These are phyloP conservation scores for Acanthiza pusilla DNA, from an alignment of 2,797 vertebrate species.

Conservation along the genomic window DNA sequence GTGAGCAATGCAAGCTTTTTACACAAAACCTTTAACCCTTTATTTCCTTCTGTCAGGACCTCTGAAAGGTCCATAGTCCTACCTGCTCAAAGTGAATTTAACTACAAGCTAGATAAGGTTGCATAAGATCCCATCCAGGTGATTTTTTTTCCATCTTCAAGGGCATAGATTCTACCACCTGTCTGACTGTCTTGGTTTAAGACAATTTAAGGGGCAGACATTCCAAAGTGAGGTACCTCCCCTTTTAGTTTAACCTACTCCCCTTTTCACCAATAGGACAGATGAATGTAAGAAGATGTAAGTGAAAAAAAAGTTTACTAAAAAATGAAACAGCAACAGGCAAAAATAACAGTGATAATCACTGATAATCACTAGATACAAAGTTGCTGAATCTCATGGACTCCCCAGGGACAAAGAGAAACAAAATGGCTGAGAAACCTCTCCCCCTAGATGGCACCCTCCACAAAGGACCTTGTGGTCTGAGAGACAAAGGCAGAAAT, in stretches of 20 bases:
- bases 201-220: neutral
- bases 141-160: neutral
- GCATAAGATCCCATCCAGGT: neutral
- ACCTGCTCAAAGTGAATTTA: neutral
- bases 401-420: neutral
- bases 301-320: neutral
- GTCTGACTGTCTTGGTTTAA: neutral
- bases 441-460: neutral
- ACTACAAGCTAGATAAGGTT: neutral
- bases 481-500: neutral
- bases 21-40: too few species aligned
- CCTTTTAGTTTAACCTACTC: neutral
- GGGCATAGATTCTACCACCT: neutral
- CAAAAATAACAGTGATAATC: neutral
- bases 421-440: neutral
- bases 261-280: neutral
- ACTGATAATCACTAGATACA: neutral
- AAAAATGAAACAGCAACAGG: neutral
- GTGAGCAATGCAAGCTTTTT: too few species aligned
- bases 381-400: neutral
- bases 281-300: fast-evolving
- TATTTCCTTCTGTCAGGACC: neutral
- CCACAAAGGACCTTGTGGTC: neutral
- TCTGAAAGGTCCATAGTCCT: neutral
- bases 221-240: neutral